Conservation (phyloP, 2,888 invertebrate genomes). For the Balanococcus diminutus region DNA sequence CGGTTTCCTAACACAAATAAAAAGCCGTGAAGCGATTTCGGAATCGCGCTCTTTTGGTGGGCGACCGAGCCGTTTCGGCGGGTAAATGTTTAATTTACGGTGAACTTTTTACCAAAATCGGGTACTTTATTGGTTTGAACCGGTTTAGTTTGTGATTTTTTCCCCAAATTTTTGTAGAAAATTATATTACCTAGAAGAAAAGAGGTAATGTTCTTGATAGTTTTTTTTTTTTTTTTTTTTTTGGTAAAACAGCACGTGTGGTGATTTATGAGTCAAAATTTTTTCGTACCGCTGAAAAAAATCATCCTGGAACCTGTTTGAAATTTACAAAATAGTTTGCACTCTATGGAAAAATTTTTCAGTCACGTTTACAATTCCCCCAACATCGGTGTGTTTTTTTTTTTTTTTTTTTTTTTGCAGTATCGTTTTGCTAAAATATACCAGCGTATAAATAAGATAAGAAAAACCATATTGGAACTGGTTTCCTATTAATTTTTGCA, state of each 20-base stretch:
- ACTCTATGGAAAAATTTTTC: background rate
- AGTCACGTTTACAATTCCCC: no score
- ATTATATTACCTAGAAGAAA: no score
- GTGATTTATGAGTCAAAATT: background rate
- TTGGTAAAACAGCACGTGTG: background rate
- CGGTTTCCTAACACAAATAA: background rate
- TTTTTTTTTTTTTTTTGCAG: no score
- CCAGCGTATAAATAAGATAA: background rate
- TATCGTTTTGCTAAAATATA: background rate
- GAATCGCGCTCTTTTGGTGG: background rate
- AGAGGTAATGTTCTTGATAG: no score
- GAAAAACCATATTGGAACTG: constrained; percentile 8
- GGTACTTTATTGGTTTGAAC: background rate
- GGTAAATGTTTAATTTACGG: background rate
- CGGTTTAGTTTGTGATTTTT: background rate
- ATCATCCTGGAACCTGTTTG: background rate
- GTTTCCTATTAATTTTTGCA: background rate
- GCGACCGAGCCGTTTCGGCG: background rate
- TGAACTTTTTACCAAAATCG: background rate
- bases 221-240: no score
- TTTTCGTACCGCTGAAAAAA: background rate
- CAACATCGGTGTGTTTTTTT: no score
- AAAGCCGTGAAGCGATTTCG: background rate
- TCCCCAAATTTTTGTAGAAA: background rate
- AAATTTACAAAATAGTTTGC: background rate